A percentile compares a stretch with the other conserved stretches of the same genome.
Evolutionary conservation across 2,113 vertebrate species (phyloP).

Genomic region (Zeus faber): DNA sequence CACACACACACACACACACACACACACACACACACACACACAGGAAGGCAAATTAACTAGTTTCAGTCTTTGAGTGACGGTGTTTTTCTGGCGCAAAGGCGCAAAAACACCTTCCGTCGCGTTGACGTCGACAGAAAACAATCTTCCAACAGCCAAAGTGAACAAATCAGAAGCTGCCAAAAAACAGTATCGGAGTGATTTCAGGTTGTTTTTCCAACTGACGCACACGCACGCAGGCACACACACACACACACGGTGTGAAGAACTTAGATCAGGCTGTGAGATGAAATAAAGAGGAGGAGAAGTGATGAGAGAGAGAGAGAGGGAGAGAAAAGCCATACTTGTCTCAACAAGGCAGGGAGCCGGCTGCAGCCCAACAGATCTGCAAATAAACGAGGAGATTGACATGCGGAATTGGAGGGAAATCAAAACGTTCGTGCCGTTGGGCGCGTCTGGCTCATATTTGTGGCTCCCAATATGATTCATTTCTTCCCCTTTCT

Average conservation of each 20-base stretch:
- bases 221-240: too few relatives aligned
- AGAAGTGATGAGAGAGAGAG: neutral
- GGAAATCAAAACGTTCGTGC: conserved; percentile 47
- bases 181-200: too few relatives aligned
- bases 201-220: too few relatives aligned
- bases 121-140: too few relatives aligned
- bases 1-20: conserved; percentile 12
- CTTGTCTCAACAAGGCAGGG: conserved; percentile 35
- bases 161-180: too few relatives aligned
- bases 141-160: too few relatives aligned
- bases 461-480: conserved; percentile 47
- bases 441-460: conserved; percentile 28
- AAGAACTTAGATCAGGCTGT: conserved; percentile 34
- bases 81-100: too few relatives aligned
- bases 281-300: neutral
- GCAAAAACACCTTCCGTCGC: too few relatives aligned
- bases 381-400: conserved; percentile 24
- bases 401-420: conserved; percentile 59
- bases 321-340: neutral
- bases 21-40: too few relatives aligned
- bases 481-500: conserved; percentile 22
- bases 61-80: too few relatives aligned
- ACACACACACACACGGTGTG: too few relatives aligned
- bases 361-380: conserved; percentile 46
- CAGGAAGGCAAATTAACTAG: too few relatives aligned